Evolutionary conservation across 2,797 vertebrate species (phyloP).

Genomic region (Morelia viridis): DNA sequence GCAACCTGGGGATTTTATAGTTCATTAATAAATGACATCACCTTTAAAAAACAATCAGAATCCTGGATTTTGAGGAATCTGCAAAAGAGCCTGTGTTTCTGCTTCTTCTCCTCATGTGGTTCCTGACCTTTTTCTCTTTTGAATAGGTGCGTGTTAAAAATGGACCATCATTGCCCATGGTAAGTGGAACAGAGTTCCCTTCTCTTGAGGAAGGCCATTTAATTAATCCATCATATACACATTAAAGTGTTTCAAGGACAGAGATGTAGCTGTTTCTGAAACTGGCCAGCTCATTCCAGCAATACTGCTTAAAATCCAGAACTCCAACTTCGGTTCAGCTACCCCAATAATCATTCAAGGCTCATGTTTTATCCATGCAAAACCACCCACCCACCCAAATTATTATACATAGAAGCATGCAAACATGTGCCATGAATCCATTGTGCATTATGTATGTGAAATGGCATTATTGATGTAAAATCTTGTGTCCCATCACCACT

Average conservation of each 20-base stretch:
- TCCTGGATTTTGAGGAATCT: neutral
- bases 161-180: constrained; percentile 99
- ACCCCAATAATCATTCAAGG: constrained; percentile 7
- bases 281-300: neutral
- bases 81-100: neutral
- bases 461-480: neutral
- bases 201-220: neutral
- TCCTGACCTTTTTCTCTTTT: constrained; percentile 44
- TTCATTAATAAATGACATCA: neutral
- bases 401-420: neutral
- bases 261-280: neutral
- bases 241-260: constrained; percentile 2
- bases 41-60: no score
- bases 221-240: neutral
- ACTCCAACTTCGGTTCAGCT: neutral
- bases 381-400: neutral
- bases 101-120: neutral
- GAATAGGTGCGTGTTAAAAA: constrained; percentile 93
- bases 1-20: no score
- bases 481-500: neutral
- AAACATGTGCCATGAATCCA: constrained; percentile 2
- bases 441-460: neutral
- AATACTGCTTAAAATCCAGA: neutral
- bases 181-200: constrained; percentile 64
- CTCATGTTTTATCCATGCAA: neutral